Evolutionary conservation across 2,113 vertebrate species (phyloP).

Genomic region (Otolemur garnettii): DNA sequence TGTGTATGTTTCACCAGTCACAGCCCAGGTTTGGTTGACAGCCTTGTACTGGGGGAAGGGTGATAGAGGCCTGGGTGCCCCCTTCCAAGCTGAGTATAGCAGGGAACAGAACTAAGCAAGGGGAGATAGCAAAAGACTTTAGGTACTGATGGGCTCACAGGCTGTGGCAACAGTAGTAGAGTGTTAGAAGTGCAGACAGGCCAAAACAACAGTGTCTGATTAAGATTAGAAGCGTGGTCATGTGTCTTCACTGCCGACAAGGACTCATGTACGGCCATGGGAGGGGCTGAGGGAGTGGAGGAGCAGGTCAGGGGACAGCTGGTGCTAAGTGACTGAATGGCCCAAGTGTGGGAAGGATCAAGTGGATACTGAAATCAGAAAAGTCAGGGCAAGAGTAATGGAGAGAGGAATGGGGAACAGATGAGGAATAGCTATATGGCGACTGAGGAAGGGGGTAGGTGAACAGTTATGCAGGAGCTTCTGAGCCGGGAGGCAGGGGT

Average conservation of each 20-base stretch:
- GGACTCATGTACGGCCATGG: background rate
- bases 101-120: background rate
- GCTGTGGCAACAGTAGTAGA: background rate
- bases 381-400: background rate
- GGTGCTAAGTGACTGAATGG: background rate
- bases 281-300: background rate
- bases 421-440: fast-evolving
- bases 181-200: background rate
- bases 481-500: background rate
- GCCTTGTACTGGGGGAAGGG: background rate
- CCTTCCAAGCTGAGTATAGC: background rate
- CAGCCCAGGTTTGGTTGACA: background rate
- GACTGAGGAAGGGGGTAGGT: fast-evolving
- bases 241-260: background rate
- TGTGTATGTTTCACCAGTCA: background rate
- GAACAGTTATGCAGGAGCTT: background rate
- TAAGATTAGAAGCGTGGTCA: background rate
- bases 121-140: background rate
- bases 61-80: no score
- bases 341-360: background rate
- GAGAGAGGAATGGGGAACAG: background rate
- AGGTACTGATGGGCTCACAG: background rate
- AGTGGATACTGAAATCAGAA: background rate
- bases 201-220: background rate
- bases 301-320: background rate